Base-by-base conservation (phyloP, 2,113 vertebrate species). In the Empidonax traillii region DNA sequence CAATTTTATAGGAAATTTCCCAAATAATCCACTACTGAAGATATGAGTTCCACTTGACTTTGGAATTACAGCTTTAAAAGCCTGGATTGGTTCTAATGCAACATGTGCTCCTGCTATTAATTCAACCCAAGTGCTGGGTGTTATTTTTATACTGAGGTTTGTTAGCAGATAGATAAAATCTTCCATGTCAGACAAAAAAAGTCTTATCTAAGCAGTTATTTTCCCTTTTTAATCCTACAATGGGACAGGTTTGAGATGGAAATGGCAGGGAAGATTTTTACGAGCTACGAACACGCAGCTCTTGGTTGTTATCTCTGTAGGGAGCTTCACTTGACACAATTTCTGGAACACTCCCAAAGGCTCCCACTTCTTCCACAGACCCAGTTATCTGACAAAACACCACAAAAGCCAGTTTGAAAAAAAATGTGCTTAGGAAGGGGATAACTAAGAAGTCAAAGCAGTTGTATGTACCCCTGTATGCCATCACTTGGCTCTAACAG, bases 81-180 rank as follows among this genome's bases (percentile, higher is more conserved):
- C 39, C 52, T 65, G 41, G 49, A 75, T 79, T 58, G 82, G 22
- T 25, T 89, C 53, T 53, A 87, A 86, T 19, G 80, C 56, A 89
- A 81, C 56, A 56, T 19, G 58, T 79, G 82, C 53, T 95, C 82
- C 90, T 71, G 27, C 46, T 55, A 39, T 58, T 52, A 95, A 80
- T 59, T 79, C 79, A 59, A 67, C 39, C 33, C 49, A 76, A 89
- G 67, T 62, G 30, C 30, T 59, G 59, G 68, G 15, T 90, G 53
- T 80, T 90, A 78, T 84, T 95, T 95, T 94, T 74, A 77, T 33
- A 78, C n/a, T 37, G 61, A 68, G 72, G 72, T 86, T 95, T 93
- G 85, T 51, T 49, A 94, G 73, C 56, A 93, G 76, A 61, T 3
- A 92, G 91, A 69, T 55, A 77, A 86, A 88, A 78, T 81, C 72